A percentile compares a stretch with the other conserved stretches of the same genome.
Evolutionary conservation across 2,797 vertebrate genomes (phyloP).

Genomic region (Spatula versicolor): DNA sequence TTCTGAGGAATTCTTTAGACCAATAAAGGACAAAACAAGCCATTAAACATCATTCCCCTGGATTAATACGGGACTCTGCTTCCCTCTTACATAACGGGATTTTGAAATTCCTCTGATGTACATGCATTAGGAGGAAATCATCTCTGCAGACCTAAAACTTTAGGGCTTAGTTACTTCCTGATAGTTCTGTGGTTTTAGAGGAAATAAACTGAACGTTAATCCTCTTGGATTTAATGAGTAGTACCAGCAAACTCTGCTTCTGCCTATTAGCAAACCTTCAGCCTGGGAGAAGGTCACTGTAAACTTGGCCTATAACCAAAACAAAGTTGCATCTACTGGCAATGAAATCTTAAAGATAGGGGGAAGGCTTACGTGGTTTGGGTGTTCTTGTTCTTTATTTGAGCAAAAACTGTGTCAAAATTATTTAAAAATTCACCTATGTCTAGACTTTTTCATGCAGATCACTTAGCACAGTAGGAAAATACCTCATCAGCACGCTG

Average conservation of each 20-base stretch:
- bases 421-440: background rate
- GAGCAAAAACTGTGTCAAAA: background rate
- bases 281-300: background rate
- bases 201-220: constrained; percentile 77
- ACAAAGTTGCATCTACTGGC: background rate
- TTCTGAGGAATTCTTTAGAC: constrained; percentile 56
- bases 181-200: constrained; percentile 71
- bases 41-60: constrained; percentile 52
- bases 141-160: constrained; percentile 73
- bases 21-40: constrained; percentile 53
- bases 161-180: constrained; percentile 76
- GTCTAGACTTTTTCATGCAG: background rate
- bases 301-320: background rate
- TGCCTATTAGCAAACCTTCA: constrained; percentile 10
- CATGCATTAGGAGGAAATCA: constrained; percentile 72
- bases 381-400: background rate
- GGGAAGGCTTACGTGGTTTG: background rate
- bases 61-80: constrained; percentile 54
- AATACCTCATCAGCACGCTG: background rate
- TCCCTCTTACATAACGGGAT: constrained; percentile 72
- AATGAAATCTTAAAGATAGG: background rate
- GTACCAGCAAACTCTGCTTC: constrained; percentile 30
- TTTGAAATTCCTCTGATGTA: constrained; percentile 55
- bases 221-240: constrained; percentile 70
- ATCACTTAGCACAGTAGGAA: background rate